A percentile compares a stretch with the other conserved stretches of the same genome.
phyloP scores from a whole-genome alignment of 92 coral and sea anemone genomes.

The Umimayanthus chanpuru region DNA sequence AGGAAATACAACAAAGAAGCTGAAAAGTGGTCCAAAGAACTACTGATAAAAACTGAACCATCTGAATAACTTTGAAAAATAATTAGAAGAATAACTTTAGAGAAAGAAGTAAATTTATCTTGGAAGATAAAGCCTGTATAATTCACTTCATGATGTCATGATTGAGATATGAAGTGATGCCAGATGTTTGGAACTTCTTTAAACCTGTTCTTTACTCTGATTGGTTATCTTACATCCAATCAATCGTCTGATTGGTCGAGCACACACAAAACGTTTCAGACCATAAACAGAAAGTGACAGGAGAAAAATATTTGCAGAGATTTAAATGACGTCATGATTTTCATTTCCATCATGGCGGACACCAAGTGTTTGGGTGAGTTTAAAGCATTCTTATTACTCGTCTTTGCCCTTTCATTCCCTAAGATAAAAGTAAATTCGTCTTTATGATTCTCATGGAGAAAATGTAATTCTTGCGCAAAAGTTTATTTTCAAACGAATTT shows the following conservation, averaged over 20 bases:
- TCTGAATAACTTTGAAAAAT: not conserved
- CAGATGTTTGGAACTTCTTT: constrained; percentile 31
- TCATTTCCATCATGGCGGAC: constrained; percentile 42
- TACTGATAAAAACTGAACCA: not conserved
- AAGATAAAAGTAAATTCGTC: not conserved
- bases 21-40: not conserved
- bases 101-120: not conserved
- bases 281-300: constrained; percentile 20
- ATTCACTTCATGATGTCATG: constrained; percentile 12
- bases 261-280: not conserved
- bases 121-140: not conserved
- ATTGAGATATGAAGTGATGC: constrained; percentile 32
- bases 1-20: not conserved
- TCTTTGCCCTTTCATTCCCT: not conserved
- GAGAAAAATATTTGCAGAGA: not conserved
- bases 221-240: constrained; percentile 10
- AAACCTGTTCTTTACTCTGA: not conserved
- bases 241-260: constrained; percentile 20
- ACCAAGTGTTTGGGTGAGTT: constrained; percentile 31
- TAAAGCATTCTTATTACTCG: not conserved
- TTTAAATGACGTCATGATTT: constrained; percentile 43
- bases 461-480: not conserved
- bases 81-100: not conserved
- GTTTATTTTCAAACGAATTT: not conserved
- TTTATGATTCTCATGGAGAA: not conserved